These are phyloP conservation scores for Dermochelys coriacea DNA, from an alignment of 2,797 vertebrate genomes.

Conservation along the genomic window DNA sequence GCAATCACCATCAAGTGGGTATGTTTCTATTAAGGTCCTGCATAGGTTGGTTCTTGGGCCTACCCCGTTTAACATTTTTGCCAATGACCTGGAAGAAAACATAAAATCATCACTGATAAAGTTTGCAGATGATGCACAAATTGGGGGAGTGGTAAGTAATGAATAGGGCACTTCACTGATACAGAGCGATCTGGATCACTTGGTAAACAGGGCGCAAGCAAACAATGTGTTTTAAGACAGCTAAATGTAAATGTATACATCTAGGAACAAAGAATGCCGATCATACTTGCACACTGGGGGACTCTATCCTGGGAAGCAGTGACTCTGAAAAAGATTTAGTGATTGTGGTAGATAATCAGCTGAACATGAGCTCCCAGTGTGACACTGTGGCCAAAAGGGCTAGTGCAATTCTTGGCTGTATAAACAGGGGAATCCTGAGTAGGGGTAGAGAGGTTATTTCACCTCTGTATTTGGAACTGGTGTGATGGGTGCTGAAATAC, in stretches of 20 bases:
- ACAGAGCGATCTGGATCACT: background rate
- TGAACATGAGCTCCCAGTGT: background rate
- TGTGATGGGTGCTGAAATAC: background rate
- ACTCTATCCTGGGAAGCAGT: background rate
- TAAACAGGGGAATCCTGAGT: no score
- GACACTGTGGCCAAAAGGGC: background rate
- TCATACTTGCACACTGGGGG: background rate
- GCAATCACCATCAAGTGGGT: background rate
- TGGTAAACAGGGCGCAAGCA: background rate
- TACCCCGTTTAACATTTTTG: background rate
- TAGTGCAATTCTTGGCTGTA: no score
- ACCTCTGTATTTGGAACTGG: no score
- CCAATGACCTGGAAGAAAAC: background rate
- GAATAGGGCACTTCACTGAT: background rate
- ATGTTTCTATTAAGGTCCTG: background rate
- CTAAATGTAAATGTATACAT: background rate
- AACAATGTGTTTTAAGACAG: background rate
- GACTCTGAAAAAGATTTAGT: background rate
- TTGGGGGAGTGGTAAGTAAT: background rate
- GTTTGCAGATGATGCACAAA: background rate
- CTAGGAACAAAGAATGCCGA: background rate
- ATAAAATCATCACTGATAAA: background rate
- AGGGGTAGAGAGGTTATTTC: no score
- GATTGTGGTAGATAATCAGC: background rate
- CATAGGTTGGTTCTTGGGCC: background rate